Evolutionary conservation across 2,797 vertebrate genomes (phyloP).

Genomic region (Parotocinclus haroldoi): DNA sequence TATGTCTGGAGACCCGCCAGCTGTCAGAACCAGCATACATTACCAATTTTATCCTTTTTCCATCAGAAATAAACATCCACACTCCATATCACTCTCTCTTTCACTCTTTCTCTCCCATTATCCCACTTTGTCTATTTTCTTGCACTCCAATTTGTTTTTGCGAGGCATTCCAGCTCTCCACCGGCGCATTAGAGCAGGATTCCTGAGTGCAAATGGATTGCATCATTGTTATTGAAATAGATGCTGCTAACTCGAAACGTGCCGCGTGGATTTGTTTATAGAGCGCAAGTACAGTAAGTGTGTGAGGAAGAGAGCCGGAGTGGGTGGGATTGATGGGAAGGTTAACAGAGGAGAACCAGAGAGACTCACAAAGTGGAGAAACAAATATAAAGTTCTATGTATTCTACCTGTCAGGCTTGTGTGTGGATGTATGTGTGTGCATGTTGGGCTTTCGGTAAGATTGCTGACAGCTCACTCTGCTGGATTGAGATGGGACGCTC

Average conservation of each 20-base stretch:
- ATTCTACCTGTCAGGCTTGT: constrained; percentile 56
- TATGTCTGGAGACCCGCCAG: constrained; percentile 49
- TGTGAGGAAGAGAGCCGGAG: constrained; percentile 14
- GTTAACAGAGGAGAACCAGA: constrained; percentile 35
- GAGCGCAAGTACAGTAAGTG: constrained; percentile 53
- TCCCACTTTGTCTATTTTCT: constrained; percentile 50
- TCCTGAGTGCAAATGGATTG: constrained; percentile 51
- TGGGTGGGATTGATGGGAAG: background rate
- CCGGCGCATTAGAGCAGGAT: constrained; percentile 41
- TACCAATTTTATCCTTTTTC: constrained; percentile 57
- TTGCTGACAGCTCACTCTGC: constrained; percentile 66
- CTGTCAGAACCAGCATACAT: constrained; percentile 61
- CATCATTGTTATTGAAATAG: constrained; percentile 53
- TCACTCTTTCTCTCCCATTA: constrained; percentile 37
- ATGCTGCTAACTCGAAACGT: constrained; percentile 47
- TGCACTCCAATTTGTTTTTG: constrained; percentile 46
- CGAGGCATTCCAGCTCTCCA: constrained; percentile 41
- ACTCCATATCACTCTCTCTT: constrained; percentile 21
- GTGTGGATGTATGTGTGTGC: constrained; percentile 46
- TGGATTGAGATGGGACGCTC: constrained; percentile 50
- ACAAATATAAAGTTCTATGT: constrained; percentile 37
- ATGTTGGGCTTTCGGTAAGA: constrained; percentile 47
- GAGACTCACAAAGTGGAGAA: constrained; percentile 10
- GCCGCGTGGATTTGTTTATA: constrained; percentile 49
- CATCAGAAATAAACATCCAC: constrained; percentile 72